Base-by-base conservation (phyloP, 2,113 vertebrate genomes). In the Vidua chalybeata region DNA sequence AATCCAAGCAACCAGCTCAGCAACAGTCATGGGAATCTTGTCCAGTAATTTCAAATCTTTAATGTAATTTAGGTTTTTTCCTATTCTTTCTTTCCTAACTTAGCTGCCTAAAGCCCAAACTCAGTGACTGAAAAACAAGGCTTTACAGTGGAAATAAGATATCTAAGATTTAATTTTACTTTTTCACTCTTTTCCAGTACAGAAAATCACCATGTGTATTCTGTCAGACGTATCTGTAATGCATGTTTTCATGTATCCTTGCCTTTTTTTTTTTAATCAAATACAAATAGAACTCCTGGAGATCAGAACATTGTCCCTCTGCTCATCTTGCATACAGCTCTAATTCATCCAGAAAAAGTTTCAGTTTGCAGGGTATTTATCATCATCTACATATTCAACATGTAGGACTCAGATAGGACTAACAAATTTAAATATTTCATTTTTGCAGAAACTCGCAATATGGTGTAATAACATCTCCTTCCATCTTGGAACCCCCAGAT, bases 1-100 rank as follows among this genome's bases (percentile, higher is more conserved):
- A 86, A 45, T 56, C 23, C 28, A 54, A 91, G 46, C 18, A 81
- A 35, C 8, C 39, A 62, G 8, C 22, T 77, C 73, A 77, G 22
- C 41, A 89, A 26, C 5, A 7, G 7, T 11, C 0, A 0, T 4
- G 19, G 8, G 15, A 69, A 73, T 22, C 35, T 24, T 48, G 13
- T 20, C 35, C 27, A 51, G 15, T 11, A 68, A 43, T 64, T 87
- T 13, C 22, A 68, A 13, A 45, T 37, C 21, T 76, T 51, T 49
- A 12, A n/a, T 15, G 7, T 11, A 68, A 46, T 17, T 82, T 24
- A 15, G 0, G 0, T 15, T 49, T 41, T 41, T 82, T 58, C 22
- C 31, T 79, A 1, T 33, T 89, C 35, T n/a, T 81, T 54, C 4
- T 54, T 7, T 55, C 33, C 14, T 31, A 5, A 19, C 33, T 55